These are phyloP conservation scores for Pemphigus obesinymphae DNA, from an alignment of 1,140 invertebrate genomes.

Conservation along the genomic window DNA sequence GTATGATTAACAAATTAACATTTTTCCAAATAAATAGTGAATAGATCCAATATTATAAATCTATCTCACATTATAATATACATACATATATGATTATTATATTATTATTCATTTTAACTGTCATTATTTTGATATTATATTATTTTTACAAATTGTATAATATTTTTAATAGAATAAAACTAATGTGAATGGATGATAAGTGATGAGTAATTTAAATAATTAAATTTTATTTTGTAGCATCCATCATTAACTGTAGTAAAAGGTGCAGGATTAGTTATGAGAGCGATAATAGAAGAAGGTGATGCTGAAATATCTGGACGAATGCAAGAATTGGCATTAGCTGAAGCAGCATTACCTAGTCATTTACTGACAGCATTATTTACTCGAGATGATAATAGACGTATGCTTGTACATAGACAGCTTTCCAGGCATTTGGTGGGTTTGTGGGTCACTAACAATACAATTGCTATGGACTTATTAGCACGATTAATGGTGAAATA, in stretches of 20 bases:
- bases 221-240: constrained; percentile 60
- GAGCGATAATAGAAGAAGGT: constrained; percentile 97
- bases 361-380: constrained; percentile 91
- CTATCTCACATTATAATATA: no score
- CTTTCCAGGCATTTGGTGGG: constrained; percentile 93
- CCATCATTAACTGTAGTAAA: constrained; percentile 96
- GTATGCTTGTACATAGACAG: constrained; percentile 80
- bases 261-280: constrained; percentile 93
- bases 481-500: constrained; percentile 76
- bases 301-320: constrained; percentile 79
- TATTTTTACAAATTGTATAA: no score
- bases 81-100: no score
- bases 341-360: constrained; percentile 92
- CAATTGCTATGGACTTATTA: constrained; percentile 82
- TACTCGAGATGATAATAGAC: constrained; percentile 68
- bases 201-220: background rate
- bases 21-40: no score
- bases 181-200: no score
- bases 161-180: no score
- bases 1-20: no score
- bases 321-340: constrained; percentile 94
- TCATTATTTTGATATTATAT: no score
- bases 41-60: no score
- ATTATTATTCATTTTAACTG: no score
- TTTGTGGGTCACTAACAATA: constrained; percentile 95